Conservation (phyloP, 2,888 invertebrate species). For the Nomada ferruginata region DNA sequence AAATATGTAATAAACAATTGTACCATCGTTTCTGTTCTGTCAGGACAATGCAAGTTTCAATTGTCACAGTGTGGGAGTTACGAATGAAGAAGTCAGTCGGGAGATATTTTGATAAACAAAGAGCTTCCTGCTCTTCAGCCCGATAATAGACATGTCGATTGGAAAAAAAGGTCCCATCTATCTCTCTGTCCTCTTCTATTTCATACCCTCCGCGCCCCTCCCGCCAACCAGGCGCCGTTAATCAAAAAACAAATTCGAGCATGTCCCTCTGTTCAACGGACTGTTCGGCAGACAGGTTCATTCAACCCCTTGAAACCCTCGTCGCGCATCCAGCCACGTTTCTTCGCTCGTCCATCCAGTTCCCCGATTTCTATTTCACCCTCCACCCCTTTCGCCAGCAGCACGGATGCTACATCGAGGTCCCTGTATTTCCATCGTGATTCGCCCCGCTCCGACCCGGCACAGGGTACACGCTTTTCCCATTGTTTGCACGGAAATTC, state of each 20-base stretch:
- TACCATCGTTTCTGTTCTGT: no score
- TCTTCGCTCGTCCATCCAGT: constrained; percentile 11
- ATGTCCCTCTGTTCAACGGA: constrained; percentile 15
- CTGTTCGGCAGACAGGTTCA: constrained; percentile 20
- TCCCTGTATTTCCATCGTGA: neutral
- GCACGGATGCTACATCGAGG: neutral
- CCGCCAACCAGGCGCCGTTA: neutral
- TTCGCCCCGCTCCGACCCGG: constrained; percentile 18
- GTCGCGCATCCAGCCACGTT: constrained; percentile 8
- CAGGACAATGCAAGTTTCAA: no score
- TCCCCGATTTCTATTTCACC: neutral
- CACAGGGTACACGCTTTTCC: constrained; percentile 28
- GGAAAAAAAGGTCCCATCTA: no score
- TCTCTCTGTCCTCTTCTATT: no score
- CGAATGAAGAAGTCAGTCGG: no score
- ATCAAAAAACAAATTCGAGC: constrained; percentile 21
- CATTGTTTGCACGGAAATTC: constrained; percentile 48
- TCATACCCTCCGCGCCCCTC: neutral
- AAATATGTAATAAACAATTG: no score
- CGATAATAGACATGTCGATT: neutral
- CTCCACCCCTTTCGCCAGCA: neutral
- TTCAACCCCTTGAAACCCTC: constrained; percentile 21
- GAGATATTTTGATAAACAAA: no score
- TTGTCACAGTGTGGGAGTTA: no score
- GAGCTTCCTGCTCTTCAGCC: neutral